phyloP scores from a whole-genome alignment of 1,140 invertebrate genomes.

The Macrobrachium rosenbergii region DNA sequence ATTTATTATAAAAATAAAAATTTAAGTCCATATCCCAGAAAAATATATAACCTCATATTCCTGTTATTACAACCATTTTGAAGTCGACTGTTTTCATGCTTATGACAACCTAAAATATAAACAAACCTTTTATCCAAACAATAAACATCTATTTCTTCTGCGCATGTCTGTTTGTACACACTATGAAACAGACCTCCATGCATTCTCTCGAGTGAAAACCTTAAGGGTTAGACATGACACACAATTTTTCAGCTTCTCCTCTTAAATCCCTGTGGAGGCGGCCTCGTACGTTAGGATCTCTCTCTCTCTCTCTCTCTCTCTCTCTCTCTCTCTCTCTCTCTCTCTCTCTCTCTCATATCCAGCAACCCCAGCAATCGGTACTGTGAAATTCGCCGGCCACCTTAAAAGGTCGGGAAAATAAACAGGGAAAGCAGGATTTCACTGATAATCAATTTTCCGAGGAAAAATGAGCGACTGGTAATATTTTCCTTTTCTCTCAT shows the following conservation, averaged over 20 bases:
- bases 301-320: too few relatives aligned
- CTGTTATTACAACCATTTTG: too few relatives aligned
- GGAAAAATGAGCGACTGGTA: not conserved
- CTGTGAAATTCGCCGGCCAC: not conserved
- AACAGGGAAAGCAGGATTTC: slow-evolving; percentile 5
- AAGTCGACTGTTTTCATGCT: too few relatives aligned
- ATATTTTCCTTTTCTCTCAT: not conserved
- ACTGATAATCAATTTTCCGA: slow-evolving; percentile 42
- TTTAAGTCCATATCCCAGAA: too few relatives aligned
- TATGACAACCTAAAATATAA: too few relatives aligned
- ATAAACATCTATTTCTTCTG: not conserved
- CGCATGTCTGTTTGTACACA: not conserved
- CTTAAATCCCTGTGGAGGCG: slow-evolving; percentile 35
- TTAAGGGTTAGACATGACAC: slow-evolving; percentile 53
- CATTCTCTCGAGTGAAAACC: slow-evolving; percentile 31
- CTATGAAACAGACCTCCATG: not conserved
- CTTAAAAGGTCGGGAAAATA: slow-evolving; percentile 5
- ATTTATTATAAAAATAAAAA: too few relatives aligned
- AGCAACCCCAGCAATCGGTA: not conserved
- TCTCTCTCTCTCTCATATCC: too few relatives aligned
- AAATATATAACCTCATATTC: too few relatives aligned
- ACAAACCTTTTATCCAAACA: too few relatives aligned
- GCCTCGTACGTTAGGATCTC: not conserved
- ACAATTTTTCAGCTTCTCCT: slow-evolving; percentile 53
- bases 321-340: too few relatives aligned